Conservation (phyloP, 2,113 vertebrate species). For the Psilopsiagon aymara region DNA sequence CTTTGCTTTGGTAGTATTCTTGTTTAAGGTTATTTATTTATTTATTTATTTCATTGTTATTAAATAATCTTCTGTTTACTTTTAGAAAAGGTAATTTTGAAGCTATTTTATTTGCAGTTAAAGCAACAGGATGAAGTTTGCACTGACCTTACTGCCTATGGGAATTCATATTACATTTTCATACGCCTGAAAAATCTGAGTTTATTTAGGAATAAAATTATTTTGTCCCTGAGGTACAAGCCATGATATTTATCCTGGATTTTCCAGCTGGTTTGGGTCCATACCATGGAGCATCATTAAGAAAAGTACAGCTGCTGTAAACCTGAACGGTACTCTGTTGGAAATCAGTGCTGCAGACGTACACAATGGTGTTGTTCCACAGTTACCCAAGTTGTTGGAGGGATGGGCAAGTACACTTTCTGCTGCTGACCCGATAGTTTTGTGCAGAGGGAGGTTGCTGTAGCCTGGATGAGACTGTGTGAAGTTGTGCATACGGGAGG, state of each 20-base stretch:
- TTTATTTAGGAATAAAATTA: not conserved
- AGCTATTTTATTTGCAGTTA: not conserved
- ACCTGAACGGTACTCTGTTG: not conserved
- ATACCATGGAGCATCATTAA: not conserved
- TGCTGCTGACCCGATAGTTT: rapidly evolving
- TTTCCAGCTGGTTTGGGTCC: not conserved
- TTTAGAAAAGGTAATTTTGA: not conserved
- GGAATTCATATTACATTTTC: not conserved
- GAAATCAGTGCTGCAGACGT: not conserved
- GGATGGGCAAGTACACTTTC: not conserved
- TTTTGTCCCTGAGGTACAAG: not conserved
- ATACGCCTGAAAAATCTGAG: not conserved
- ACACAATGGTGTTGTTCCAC: rapidly evolving
- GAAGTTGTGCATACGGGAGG: not conserved
- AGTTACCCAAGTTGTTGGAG: not conserved
- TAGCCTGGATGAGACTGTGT: not conserved
- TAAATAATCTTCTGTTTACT: not conserved
- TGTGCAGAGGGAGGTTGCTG: rapidly evolving
- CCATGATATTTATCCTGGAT: not conserved
- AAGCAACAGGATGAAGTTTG: not conserved
- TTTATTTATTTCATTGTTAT: not conserved
- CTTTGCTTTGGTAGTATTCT: not conserved
- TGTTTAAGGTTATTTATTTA: not conserved
- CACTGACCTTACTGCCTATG: not conserved
- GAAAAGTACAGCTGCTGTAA: not conserved